These are phyloP conservation scores for Eidolon dupreanum DNA, from an alignment of 2,797 vertebrate genomes.

Conservation along the genomic window DNA sequence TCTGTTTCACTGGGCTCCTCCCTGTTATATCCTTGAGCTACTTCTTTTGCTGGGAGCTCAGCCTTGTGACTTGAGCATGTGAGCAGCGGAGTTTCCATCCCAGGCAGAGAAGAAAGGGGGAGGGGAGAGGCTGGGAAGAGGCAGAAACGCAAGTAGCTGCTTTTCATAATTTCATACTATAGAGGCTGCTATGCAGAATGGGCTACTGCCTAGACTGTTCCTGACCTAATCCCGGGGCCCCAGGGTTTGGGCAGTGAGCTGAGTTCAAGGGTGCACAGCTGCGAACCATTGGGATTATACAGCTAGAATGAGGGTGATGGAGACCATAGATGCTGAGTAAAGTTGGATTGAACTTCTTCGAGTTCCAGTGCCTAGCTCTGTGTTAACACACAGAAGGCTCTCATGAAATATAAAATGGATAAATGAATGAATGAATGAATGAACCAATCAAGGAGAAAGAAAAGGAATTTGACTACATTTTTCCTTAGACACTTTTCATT, in stretches of 20 bases:
- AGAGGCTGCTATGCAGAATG: neutral
- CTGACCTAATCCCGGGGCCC: neutral
- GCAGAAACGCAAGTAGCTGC: neutral
- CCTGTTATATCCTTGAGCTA: neutral
- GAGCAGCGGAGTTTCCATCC: conserved; percentile 20
- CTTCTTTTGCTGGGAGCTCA: neutral
- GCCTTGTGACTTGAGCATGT: conserved; percentile 60
- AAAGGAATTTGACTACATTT: neutral
- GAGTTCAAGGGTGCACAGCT: neutral
- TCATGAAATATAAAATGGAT: neutral
- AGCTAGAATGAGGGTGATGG: neutral
- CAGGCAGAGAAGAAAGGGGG: neutral
- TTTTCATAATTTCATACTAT: neutral
- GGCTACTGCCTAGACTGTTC: neutral
- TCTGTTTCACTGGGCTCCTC: neutral
- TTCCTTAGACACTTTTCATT: neutral
- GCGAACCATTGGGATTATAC: neutral
- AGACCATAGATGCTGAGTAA: neutral
- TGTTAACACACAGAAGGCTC: neutral
- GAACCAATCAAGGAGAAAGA: neutral
- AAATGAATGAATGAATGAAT: neutral
- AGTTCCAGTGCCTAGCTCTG: neutral
- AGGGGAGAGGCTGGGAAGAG: neutral
- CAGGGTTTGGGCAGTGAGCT: neutral
- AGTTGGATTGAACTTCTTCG: neutral